Base-by-base conservation (phyloP, 2,888 invertebrate genomes). In the Notodonta dromedarius region DNA sequence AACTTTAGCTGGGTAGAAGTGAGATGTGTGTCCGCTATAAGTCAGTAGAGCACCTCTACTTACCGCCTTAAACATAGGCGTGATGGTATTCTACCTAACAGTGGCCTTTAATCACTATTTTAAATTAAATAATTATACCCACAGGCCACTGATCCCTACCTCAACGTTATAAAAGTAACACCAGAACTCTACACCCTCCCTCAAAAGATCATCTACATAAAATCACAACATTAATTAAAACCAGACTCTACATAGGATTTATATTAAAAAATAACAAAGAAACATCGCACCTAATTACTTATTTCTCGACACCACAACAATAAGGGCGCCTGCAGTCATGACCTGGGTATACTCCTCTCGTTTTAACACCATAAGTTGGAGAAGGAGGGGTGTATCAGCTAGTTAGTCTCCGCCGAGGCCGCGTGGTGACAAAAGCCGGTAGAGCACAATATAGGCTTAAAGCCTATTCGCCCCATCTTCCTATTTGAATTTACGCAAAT, bases 401-500 rank as follows among this genome's bases (percentile, higher is more conserved):
- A 91, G 90, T 90, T 91, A 90, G 87, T 86, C 84, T 77, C 74
- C 80, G 80, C 82, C 80, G 76, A 82, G 82, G 71, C 78, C 78
- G 85, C 81, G 86, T 83, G 82, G 83, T 76, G 71, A 90, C 91
- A 91, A 91, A 84, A 80, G 84, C 79, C 60, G 77, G 80, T 80
- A 84, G 79, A 79, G 79, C 86, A 86, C 85, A 89, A 85, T 89
- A 83, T 83, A 79, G 74, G 76, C 82, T 87, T 85, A 86, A 88
- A 84, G 83, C 87, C 91, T 87, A 93, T 92, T 93, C 91, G 91
- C 86, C 79, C 84, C 89, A 91, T 92, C 91, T 91, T 93, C 91
- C 93, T 92, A 92, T 93, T 94, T 94, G 91, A 94, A 94, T 94
- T 93, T 94, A 93, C 89, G 93, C 90, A 90, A 94, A 94, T 94